These are phyloP conservation scores for Tuta absoluta DNA, from an alignment of 2,888 invertebrate genomes.

Conservation along the genomic window DNA sequence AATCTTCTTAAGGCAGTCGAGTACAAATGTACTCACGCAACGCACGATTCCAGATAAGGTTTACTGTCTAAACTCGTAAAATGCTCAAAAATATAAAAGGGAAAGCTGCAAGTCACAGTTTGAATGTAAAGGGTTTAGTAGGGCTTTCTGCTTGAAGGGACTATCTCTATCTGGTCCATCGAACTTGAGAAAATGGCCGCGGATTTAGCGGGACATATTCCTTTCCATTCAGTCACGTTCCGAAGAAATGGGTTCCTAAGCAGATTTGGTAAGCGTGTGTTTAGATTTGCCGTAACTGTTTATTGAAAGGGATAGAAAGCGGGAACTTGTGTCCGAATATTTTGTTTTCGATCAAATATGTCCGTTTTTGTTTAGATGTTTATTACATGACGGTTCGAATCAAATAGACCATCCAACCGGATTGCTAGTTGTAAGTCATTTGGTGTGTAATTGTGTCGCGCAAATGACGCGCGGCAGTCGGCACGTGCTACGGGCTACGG, in stretches of 20 bases:
- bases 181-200: slow-evolving; percentile 71
- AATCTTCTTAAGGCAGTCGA: too few species aligned
- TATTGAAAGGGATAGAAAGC: slow-evolving; percentile 65
- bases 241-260: slow-evolving; percentile 70
- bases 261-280: slow-evolving; percentile 72
- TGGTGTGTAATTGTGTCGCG: slow-evolving; percentile 64
- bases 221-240: slow-evolving; percentile 77
- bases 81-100: slow-evolving; percentile 35
- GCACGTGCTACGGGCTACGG: slow-evolving; percentile 38
- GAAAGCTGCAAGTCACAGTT: slow-evolving; percentile 60
- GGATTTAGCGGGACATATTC: slow-evolving; percentile 78
- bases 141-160: slow-evolving; percentile 66
- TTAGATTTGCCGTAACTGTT: slow-evolving; percentile 63
- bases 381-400: neutral
- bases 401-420: slow-evolving; percentile 48
- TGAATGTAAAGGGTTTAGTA: slow-evolving; percentile 74
- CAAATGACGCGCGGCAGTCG: slow-evolving; percentile 59
- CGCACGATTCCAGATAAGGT: slow-evolving; percentile 3
- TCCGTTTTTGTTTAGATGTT: slow-evolving; percentile 2
- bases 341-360: slow-evolving; percentile 16
- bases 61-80: slow-evolving; percentile 14
- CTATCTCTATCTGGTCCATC: slow-evolving; percentile 75
- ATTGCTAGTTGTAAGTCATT: slow-evolving; percentile 60
- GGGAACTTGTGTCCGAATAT: slow-evolving; percentile 26
- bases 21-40: too few species aligned